Conservation (phyloP, 1,140 invertebrate genomes). For the Sarcophaga peregrina region DNA sequence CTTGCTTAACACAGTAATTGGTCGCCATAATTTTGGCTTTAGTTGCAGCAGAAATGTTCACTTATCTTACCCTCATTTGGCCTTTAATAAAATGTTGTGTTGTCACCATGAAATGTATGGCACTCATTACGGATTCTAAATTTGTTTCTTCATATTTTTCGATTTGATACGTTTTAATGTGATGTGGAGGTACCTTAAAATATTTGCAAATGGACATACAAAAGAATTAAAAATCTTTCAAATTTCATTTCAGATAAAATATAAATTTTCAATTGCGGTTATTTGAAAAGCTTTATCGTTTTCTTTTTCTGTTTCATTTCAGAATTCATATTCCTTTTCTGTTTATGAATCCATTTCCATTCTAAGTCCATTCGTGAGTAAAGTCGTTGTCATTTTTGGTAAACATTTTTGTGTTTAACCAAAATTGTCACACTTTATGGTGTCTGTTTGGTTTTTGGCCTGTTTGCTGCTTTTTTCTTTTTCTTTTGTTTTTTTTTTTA, state of each 20-base stretch:
- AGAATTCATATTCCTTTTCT: not conserved
- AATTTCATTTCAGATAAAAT: not conserved
- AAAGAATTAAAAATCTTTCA: constrained; percentile 26
- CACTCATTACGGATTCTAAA: constrained; percentile 63
- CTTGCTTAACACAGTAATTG: not conserved
- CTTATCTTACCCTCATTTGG: constrained; percentile 67
- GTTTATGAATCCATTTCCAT: not conserved
- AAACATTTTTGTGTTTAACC: constrained; percentile 11
- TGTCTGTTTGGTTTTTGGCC: not conserved
- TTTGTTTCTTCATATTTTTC: constrained; percentile 60
- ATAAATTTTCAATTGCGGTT: constrained; percentile 18
- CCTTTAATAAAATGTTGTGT: constrained; percentile 69
- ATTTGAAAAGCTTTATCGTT: not conserved
- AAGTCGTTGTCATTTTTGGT: not conserved
- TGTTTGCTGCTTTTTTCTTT: no score
- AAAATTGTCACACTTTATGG: constrained; percentile 33
- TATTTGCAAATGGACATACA: constrained; percentile 8
- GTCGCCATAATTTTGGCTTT: no score
- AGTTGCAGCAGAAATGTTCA: not conserved
- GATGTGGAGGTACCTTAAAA: constrained; percentile 60
- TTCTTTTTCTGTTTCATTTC: no score
- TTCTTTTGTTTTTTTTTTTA: no score
- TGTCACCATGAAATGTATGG: constrained; percentile 69
- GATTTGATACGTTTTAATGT: constrained; percentile 63
- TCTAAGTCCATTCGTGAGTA: not conserved